Evolutionary conservation across 2,888 invertebrate species (phyloP), one percentile per base, ranked within the genome.

Genomic region (Micoletzkya japonica): DNA sequence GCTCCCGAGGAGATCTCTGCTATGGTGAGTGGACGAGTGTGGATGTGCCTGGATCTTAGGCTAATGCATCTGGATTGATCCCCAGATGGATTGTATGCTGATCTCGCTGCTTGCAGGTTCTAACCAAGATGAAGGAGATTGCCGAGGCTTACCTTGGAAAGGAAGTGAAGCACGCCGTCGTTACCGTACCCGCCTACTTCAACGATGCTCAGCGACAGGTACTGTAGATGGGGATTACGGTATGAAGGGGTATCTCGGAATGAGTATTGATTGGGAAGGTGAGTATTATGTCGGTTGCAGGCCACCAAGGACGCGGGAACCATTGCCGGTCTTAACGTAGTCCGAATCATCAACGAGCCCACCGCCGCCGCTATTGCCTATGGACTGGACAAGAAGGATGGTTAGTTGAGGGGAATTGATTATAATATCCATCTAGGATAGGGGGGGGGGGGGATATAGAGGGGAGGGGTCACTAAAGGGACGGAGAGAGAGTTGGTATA

Each of bases 1-100:
- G 92, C 96, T 0, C 95, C 98, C 17, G 98, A 98, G 88, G 98
- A 99, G 89, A 93, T 98, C 82, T 96, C 96, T 28, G 96, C 98
- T 74, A 98, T 98, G 97, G 95, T 98, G 37, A 61, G 61, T 44
- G 28, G 7, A 60, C 4, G 60, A 36, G n/a, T 34, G 52, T 6
- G 44, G 44, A 44, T 10, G 44, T 94, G n/a, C n/a, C n/a, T n/a
- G 7, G 24, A 56, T 7, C 17, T 24, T 28, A 7, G n/a, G 10
- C 24, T 14, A 14, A 44, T 20, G 20, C 49, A 20, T 20, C 14
- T 44, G 49, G 14, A 44, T 20, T 17, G 14, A 44, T n/a, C n/a
- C n/a, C 17, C 24, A 49, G n/a, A 36, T 10, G 63, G 20, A 64
- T 4, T 1, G 14, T 30, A 28, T 49, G 49, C 49, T 30, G 32